Percentiles rank a stretch among this genome's conserved stretches.
These are phyloP conservation scores for Amphipyra berbera DNA, from an alignment of 2,888 invertebrate genomes.

Conservation along the genomic window DNA sequence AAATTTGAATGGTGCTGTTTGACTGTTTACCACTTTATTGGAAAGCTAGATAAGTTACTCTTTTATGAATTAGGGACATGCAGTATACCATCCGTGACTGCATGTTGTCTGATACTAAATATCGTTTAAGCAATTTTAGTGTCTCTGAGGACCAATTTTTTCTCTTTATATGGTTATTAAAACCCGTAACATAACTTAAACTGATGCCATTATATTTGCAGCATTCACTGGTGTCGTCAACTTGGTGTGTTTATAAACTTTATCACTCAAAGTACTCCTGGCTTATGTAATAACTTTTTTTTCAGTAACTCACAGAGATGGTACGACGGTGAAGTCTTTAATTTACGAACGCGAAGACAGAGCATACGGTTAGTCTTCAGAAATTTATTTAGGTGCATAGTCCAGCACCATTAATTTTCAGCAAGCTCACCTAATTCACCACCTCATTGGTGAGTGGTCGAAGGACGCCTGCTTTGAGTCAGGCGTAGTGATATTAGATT, in stretches of 20 bases:
- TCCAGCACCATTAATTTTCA: too few species aligned
- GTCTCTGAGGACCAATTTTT: slow-evolving; percentile 1
- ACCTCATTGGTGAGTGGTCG: too few species aligned
- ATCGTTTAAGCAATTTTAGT: not conserved
- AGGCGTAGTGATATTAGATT: too few species aligned
- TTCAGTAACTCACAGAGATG: slow-evolving; percentile 56
- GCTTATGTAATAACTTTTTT: slow-evolving; percentile 12
- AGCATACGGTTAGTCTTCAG: slow-evolving; percentile 26
- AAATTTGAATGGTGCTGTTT: too few species aligned
- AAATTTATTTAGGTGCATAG: not conserved
- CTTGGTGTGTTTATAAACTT: not conserved
- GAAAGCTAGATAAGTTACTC: too few species aligned
- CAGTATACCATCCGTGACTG: not conserved
- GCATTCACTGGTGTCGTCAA: slow-evolving; percentile 36
- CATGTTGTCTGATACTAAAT: not conserved
- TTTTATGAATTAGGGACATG: too few species aligned
- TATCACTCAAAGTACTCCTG: not conserved
- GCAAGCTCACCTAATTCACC: too few species aligned
- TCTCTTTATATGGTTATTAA: too few species aligned
- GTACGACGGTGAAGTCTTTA: slow-evolving; percentile 20
- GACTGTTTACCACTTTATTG: not conserved
- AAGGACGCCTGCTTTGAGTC: too few species aligned
- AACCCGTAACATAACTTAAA: not conserved
- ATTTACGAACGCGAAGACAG: slow-evolving; percentile 42
- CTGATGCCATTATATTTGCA: slow-evolving; percentile 9